Base-by-base conservation (phyloP, 2,113 vertebrate genomes). In the Notothenia rossii region DNA sequence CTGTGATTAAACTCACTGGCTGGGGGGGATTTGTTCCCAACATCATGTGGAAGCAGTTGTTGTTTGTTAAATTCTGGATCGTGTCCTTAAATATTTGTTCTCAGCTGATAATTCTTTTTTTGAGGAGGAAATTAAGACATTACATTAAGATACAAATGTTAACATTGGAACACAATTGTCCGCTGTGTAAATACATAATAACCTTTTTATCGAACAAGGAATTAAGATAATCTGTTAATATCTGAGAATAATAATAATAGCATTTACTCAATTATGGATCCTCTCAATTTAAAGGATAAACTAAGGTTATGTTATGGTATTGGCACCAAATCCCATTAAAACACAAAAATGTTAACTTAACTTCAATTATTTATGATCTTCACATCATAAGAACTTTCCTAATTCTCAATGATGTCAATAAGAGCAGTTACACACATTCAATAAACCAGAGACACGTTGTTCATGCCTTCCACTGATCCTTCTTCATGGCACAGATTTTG, bases 401-500 rank as follows among this genome's bases (percentile, higher is more conserved):
- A 18, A 63, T 72, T 22, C 54, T n/a, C 9, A 58, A 11, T 68
- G 45, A 33, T 29, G 15, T 54, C 51, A 81, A 56, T 62, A 49
- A 49, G 25, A 25, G 60, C 20, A 70, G 29, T 75, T 13, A 70
- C 33, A 54, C 46, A 46, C 17, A 55, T 75, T 72, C 18, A 25
- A 12, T 43, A 7, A 25, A 62, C 29, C 49, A 55, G 14, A 74
- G 18, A 58, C 51, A n/a, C 72, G 50, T 62, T 85, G 68, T 67
- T 92, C 75, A 89, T 74, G 29, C 74, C 67, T 72, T 60, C 75
- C 83, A 46, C 53, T 62, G 49, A 71, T 79, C 77, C 74, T 53
- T 87, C 87, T 70, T 90, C 83, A 90, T 10, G 92, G 86, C 85
- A 71, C 93, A 96, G 94, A 94, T 64, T 89, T 92, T 93, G 95